Percentiles rank a stretch among this genome's conserved stretches.
Evolutionary conservation across 2,888 invertebrate species (phyloP).

Genomic region (Pilophorus perplexus): DNA sequence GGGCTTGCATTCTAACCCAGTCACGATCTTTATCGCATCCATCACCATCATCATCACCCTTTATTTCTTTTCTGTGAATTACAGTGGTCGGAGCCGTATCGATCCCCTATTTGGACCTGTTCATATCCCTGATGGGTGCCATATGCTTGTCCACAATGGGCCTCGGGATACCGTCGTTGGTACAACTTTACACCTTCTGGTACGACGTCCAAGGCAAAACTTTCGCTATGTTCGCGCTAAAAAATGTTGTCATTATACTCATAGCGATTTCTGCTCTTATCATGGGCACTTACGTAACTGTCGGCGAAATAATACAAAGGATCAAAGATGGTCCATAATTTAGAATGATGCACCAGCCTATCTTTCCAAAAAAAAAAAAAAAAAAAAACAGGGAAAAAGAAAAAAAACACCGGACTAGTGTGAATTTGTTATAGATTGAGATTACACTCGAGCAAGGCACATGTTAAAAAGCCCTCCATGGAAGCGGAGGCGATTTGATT

Average conservation of each 20-base stretch:
- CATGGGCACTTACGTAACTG: neutral
- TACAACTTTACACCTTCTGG: neutral
- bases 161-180: neutral
- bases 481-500: no score
- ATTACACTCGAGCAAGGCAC: no score
- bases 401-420: neutral
- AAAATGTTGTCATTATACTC: neutral
- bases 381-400: neutral
- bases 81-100: neutral
- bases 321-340: no score
- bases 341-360: neutral
- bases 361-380: no score
- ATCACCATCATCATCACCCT: no score
- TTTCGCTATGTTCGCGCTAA: neutral
- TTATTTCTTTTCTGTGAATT: no score
- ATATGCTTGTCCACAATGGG: neutral
- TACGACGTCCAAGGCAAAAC: neutral
- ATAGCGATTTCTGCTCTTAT: neutral
- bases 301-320: neutral
- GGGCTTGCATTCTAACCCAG: no score
- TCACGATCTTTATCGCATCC: no score
- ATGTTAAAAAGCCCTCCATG: no score
- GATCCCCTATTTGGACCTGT: constrained; percentile 1
- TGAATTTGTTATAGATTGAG: no score
- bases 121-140: neutral